Evolutionary conservation across 2,888 invertebrate species (phyloP), one percentile per base, ranked within the genome.

Genomic region (Ariolimax columbianus): DNA sequence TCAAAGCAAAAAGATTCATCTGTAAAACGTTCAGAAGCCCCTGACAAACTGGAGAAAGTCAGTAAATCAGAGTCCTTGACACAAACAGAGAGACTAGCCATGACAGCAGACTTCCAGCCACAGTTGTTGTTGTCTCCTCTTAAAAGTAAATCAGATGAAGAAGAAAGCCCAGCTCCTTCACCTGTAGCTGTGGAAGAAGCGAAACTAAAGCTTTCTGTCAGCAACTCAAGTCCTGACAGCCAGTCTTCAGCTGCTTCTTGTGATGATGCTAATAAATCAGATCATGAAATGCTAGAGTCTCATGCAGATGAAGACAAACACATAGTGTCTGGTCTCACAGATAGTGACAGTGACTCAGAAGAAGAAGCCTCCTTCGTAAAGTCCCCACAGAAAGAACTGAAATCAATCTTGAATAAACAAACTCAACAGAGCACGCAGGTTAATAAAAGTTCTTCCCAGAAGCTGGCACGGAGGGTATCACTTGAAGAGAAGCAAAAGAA

Each of bases 291-390:
- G 14, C 26, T 36, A 17, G 68, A 80, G 63, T 9, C 70, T 30
- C 75, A 81, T 2, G 78, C 30, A 36, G 82, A 82, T 38, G 73
- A 70, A 59, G 82, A 68, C n/a, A 82, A 77, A 36, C 68, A 82
- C 23, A 82, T 85, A 33, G 72, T 77, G 30, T 77, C 85, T 70
- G 85, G 82, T 59, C 77, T 85, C 19, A 70, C 82, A 43, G 85
- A 85, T 43, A 82, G 85, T 82, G 85, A 85, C 63, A 85, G 85
- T 82, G 85, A 82, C 14, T 85, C 85, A 14, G 85, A 81, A n/a
- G 80, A 85, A 51, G 81, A 85, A 26, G 26, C 51, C 38, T 63
- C 79, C 17, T 63, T 30, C 63, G 26, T 63, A 23, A 79, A 14
- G 23, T 79, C 84, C 17, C 73, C 51, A n/a, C 78, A 84, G 43